Base-by-base conservation (phyloP, 2,113 vertebrate genomes). In the Perognathus longimembris region DNA sequence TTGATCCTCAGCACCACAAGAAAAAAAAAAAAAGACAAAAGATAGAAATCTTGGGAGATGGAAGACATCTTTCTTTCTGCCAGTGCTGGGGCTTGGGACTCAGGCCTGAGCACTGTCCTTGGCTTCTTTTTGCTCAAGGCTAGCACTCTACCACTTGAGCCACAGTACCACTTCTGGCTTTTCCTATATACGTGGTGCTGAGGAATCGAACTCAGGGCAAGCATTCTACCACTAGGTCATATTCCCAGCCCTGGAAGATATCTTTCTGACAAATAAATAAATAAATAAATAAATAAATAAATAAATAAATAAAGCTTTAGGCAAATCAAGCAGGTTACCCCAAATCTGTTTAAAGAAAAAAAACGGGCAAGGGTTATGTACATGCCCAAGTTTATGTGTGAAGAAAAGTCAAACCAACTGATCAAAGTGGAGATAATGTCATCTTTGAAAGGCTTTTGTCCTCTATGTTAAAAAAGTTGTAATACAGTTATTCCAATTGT, bases 401-500 rank as follows among this genome's bases (percentile, higher is more conserved):
- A 69, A 36, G 64, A 83, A 86, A 69, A 9, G 28, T 15, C 34
- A 90, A 83, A 64, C 9, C 26, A 50, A 6, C n/a, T 45, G 54
- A 45, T 75, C 38, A 70, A 91, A 85, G 57, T 26, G 38, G 9
- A 71, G 42, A 50, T 9, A 90, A 22, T 42, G 32, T 34, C 45
- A 93, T 36, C 30, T 92, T 38, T 45, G 30, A 22, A 76, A 36
- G 26, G 77, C 20, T 32, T 80, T 50, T 85, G 40, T 66, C 64
- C 26, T 69, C 24, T 57, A 1, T 70, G 77, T 70, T 70, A 63
- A 91, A 63, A 91, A 83, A 94, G 67, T 61, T 34, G 61, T 81
- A 11, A 66, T 63, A 63, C 81, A 85, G 64, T 57, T 34, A 32
- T 71, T 69, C 75, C 7, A 74, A 86, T n/a, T 36, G 54, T 15